A percentile compares a stretch with the other conserved stretches of the same genome.
These are phyloP conservation scores for Triops longicaudatus DNA, from an alignment of 1,140 invertebrate species.

Conservation along the genomic window DNA sequence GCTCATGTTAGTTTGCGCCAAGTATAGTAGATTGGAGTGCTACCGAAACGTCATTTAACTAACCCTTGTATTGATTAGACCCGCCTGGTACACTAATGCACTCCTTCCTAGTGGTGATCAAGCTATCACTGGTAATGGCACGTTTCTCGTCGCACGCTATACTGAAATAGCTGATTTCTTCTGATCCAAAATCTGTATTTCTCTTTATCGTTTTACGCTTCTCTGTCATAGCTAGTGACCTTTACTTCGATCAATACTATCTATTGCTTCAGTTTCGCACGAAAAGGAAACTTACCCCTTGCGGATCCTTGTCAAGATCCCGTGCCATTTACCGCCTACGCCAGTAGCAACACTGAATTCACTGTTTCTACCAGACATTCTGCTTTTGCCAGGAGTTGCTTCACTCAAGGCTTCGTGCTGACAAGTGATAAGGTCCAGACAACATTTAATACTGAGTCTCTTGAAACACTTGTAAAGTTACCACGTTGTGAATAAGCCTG, in stretches of 20 bases:
- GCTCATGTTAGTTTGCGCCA: background rate
- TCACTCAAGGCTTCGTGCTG: background rate
- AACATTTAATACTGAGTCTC: background rate
- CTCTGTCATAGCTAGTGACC: no score
- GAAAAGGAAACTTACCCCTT: background rate
- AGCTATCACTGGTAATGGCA: no score
- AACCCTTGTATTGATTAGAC: background rate
- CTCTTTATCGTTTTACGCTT: no score
- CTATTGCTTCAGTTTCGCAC: no score
- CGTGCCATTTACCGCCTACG: slow-evolving; percentile 6
- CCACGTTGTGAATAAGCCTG: background rate
- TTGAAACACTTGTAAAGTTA: slow-evolving; percentile 8
- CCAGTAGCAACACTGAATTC: background rate
- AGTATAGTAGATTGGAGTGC: background rate
- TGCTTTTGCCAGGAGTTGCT: background rate
- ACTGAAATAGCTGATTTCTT: no score
- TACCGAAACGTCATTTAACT: background rate
- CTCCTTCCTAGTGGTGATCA: background rate
- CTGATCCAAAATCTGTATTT: no score
- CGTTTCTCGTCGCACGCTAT: no score
- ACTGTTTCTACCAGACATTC: background rate
- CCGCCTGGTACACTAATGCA: background rate
- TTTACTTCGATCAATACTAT: no score
- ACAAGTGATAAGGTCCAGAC: background rate
- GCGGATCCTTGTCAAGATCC: slow-evolving; percentile 6